Evolutionary conservation across 2,888 invertebrate species (phyloP), one percentile per base, ranked within the genome.

Genomic region (Callosobruchus maculatus): DNA sequence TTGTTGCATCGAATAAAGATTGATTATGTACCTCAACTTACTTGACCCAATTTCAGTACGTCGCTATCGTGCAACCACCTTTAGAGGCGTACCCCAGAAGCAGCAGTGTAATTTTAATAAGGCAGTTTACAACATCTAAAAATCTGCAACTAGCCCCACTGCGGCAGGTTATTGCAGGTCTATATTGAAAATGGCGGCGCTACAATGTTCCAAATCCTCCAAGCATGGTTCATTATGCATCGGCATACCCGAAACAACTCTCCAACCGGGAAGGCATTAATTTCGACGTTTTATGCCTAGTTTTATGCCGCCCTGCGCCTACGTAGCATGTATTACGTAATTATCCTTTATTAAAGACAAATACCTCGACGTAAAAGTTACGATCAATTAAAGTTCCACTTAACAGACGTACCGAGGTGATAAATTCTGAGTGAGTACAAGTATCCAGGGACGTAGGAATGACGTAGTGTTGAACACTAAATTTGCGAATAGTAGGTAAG

Each of bases 281-380:
- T 74, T 74, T 71, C 71, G 74, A 70, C 71, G 21, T 69, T 74
- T 74, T 74, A 74, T 49, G 74, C 72, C 74, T 72, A 74, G 74
- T 74, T 74, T 74, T 74, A 74, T 71, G 70, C 70, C 72, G 69
- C 72, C 71, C 74, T 71, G 71, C 70, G 30, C 74, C 70, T 72
- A 67, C 72, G 71, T 71, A 68, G 49, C 49, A 18, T 49, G 49
- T 49, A 49, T 49, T 49, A 49, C 13, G 49, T 49, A 49, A 49
- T 49, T 49, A 49, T 49, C 49, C 49, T 13, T 49, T 49, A 49
- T 49, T 49, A 49, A 49, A 49, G 49, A 49, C 49, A 49, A 49
- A 49, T 49, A 49, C 49, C 13, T 49, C 1, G 49, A 49, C 49
- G 49, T 49, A 49, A 49, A 49, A 49, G 49, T 49, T 7, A 49